Evolutionary conservation across 2,888 invertebrate genomes (phyloP).

Genomic region (Apamea epomidion): DNA sequence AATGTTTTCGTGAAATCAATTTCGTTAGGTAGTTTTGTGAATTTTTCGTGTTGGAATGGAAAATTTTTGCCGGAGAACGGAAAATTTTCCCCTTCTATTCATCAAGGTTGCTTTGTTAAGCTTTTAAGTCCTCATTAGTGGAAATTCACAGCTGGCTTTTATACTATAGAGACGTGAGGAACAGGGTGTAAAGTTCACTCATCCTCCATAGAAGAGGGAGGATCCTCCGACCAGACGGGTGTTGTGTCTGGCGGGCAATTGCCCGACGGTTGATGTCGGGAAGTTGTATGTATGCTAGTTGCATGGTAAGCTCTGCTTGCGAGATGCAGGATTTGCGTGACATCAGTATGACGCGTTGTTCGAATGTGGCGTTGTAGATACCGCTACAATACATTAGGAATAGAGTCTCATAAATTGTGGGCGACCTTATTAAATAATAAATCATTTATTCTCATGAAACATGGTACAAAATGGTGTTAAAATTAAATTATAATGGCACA

Average conservation of each 20-base stretch:
- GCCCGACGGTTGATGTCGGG: no score
- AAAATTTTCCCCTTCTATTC: neutral
- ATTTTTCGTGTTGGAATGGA: neutral
- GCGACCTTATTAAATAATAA: no score
- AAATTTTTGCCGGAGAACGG: neutral
- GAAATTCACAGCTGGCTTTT: neutral
- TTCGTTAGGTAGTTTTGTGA: conserved; percentile 1
- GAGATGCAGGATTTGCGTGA: no score
- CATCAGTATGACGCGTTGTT: no score
- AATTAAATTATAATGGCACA: neutral
- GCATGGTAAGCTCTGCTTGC: no score
- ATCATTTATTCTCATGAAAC: neutral
- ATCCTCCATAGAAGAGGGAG: no score
- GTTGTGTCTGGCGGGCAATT: no score
- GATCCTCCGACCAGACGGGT: no score
- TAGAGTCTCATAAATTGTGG: neutral
- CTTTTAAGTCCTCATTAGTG: conserved; percentile 17
- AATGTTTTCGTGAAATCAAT: conserved; percentile 8
- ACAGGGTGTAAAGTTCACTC: no score
- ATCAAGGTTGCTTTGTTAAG: conserved; percentile 9
- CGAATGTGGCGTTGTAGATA: no score
- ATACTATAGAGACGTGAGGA: no score
- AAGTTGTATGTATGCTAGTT: no score
- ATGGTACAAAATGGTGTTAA: neutral
- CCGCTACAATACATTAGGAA: neutral